A percentile compares a stretch with the other conserved stretches of the same genome.
phyloP scores from a whole-genome alignment of 2,113 vertebrate species.

The Muntiacus reevesi region DNA sequence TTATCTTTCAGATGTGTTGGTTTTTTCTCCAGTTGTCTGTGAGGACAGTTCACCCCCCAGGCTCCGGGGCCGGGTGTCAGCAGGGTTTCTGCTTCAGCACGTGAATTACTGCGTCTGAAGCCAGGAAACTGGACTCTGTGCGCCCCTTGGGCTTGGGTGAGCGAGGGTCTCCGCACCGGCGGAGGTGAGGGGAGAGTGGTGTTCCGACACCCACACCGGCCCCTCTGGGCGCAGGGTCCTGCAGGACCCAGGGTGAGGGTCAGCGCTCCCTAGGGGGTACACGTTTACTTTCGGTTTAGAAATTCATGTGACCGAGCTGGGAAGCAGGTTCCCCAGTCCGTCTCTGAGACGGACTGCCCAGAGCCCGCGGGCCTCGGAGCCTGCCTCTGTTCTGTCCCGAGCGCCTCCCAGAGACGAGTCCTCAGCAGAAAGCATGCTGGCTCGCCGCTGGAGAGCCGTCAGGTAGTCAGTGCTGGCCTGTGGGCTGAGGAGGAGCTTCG shows the following conservation, averaged over 20 bases:
- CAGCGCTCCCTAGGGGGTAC: background rate
- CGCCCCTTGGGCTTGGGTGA: background rate
- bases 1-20: conserved; percentile 54
- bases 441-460: rapidly evolving
- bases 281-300: background rate
- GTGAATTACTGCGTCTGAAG: background rate
- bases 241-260: background rate
- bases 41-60: background rate
- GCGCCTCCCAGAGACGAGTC: background rate
- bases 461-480: too few species aligned
- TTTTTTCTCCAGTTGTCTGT: background rate
- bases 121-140: rapidly evolving
- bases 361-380: background rate
- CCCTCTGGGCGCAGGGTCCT: background rate
- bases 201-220: background rate
- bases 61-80: too few species aligned
- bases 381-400: background rate
- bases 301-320: background rate
- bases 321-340: background rate
- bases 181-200: background rate
- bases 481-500: background rate
- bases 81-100: background rate
- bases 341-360: background rate
- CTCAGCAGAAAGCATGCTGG: background rate
- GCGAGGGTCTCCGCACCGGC: rapidly evolving